Percentiles rank a stretch among this genome's conserved stretches.
Conservation (phyloP, 2,113 vertebrate genomes). For the Daphoenositta chrysoptera region DNA sequence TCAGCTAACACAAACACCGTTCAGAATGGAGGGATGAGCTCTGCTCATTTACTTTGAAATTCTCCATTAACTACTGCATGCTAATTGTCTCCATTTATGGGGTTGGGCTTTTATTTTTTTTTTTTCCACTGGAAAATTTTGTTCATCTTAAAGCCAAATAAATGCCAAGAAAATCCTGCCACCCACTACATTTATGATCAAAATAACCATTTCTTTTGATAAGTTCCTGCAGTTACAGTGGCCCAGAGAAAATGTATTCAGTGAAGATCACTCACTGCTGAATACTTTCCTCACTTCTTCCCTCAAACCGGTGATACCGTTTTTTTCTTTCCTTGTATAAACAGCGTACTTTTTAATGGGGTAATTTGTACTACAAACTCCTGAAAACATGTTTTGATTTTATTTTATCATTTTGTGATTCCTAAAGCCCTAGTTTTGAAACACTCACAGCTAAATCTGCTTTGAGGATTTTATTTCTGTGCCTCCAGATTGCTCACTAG, state of each 20-base stretch:
- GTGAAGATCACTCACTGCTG: slow-evolving; percentile 23
- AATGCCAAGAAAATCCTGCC: slow-evolving; percentile 41
- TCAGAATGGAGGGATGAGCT: not conserved
- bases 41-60: not conserved
- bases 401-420: not conserved
- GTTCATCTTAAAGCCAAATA: slow-evolving; percentile 14
- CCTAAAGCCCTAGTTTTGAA: not conserved
- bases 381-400: not conserved
- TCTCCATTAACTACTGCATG: not conserved
- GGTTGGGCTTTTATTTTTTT: not conserved
- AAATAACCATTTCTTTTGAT: slow-evolving; percentile 45
- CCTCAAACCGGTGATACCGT: not conserved
- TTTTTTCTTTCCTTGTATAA: not conserved
- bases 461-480: not conserved
- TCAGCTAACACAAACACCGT: not conserved
- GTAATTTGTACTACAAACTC: slow-evolving; percentile 52
- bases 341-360: slow-evolving; percentile 7
- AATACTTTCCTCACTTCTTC: not conserved
- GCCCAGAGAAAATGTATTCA: slow-evolving; percentile 49
- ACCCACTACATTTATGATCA: slow-evolving; percentile 30
- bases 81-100: slow-evolving; percentile 4
- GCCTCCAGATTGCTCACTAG: not conserved
- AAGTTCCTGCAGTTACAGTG: slow-evolving; percentile 41
- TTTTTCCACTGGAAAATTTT: not conserved
- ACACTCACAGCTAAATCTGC: not conserved